Percentiles rank a stretch among this genome's conserved stretches.
Evolutionary conservation across 2,113 vertebrate species (phyloP).

Genomic region (Elephantulus edwardii): DNA sequence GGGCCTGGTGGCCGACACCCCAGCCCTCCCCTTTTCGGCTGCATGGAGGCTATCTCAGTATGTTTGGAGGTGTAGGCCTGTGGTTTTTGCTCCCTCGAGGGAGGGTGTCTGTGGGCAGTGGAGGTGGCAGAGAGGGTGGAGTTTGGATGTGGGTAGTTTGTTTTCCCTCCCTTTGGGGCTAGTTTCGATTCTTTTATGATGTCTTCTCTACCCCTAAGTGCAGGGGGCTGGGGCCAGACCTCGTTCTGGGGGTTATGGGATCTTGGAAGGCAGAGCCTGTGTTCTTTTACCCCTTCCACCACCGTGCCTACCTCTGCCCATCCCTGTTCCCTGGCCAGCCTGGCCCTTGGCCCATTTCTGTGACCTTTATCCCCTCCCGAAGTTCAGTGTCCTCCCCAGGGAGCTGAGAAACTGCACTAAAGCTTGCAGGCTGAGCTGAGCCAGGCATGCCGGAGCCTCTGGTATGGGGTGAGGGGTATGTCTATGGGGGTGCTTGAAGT

Average conservation of each 20-base stretch:
- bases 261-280: neutral
- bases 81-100: constrained; percentile 53
- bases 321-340: constrained; percentile 35
- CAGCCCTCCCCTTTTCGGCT: neutral
- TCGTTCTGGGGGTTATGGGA: neutral
- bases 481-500: neutral
- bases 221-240: neutral
- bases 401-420: constrained; percentile 45
- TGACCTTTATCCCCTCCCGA: constrained; percentile 64
- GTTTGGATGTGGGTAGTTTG: constrained; percentile 66
- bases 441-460: neutral
- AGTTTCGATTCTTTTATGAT: constrained; percentile 53
- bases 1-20: neutral
- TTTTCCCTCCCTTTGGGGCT: constrained; percentile 66
- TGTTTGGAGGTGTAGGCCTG: constrained; percentile 41
- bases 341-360: constrained; percentile 66
- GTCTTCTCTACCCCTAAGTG: neutral
- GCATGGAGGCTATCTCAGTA: neutral
- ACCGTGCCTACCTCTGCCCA: neutral
- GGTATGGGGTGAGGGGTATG: neutral
- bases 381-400: neutral
- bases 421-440: constrained; percentile 33
- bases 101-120: constrained; percentile 38
- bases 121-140: constrained; percentile 51
- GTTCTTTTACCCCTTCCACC: neutral